Conservation (phyloP, 2,888 invertebrate genomes). For the Pterostichus madidus region DNA sequence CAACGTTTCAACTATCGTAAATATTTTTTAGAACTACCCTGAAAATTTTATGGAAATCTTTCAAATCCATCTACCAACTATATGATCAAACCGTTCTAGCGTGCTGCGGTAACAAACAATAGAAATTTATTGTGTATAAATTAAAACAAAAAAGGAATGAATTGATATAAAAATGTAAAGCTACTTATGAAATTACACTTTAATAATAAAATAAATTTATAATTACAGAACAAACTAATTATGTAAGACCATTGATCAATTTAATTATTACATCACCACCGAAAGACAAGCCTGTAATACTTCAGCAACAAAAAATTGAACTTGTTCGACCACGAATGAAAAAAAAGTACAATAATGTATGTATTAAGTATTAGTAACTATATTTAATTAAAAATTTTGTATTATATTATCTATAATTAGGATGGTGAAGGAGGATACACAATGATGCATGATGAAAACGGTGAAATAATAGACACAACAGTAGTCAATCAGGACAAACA, state of each 20-base stretch:
- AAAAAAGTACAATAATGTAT: conserved; percentile 80
- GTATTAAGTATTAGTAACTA: conserved; percentile 62
- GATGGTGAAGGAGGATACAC: conserved; percentile 83
- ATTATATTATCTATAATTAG: conserved; percentile 72
- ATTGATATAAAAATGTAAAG: neutral
- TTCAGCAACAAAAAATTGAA: conserved; percentile 65
- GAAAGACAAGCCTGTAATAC: conserved; percentile 69
- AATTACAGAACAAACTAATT: conserved; percentile 74
- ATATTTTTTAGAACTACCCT: no score
- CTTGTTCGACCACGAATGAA: conserved; percentile 77
- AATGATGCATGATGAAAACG: conserved; percentile 82
- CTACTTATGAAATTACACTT: conserved; percentile 67
- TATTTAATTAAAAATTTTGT: neutral
- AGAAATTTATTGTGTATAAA: no score
- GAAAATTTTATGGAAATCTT: no score
- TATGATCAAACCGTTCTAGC: no score
- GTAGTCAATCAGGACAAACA: conserved; percentile 76
- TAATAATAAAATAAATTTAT: conserved; percentile 33
- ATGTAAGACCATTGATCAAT: conserved; percentile 74
- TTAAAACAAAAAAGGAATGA: no score
- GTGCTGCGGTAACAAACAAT: no score
- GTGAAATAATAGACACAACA: conserved; percentile 79
- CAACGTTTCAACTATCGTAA: no score
- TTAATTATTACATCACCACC: conserved; percentile 70
- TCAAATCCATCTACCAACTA: no score